These are phyloP conservation scores for Napeogenes inachia DNA, from an alignment of 2,888 invertebrate species.

Conservation along the genomic window DNA sequence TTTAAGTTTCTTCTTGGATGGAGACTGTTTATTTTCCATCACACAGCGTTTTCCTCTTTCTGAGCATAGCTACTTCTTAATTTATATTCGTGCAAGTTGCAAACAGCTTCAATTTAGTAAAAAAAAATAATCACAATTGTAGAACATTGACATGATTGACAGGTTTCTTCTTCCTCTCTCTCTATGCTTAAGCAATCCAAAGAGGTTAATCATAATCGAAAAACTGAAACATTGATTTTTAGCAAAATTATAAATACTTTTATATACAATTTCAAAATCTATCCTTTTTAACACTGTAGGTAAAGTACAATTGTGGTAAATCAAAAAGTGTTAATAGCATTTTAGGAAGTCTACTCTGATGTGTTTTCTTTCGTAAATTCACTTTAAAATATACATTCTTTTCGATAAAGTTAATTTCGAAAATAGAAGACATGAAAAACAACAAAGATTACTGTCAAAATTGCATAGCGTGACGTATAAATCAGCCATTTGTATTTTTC, in stretches of 20 bases:
- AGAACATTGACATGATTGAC: slow-evolving; percentile 2
- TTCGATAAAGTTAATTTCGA: slow-evolving; percentile 44
- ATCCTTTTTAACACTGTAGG: background rate
- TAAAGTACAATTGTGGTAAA: background rate
- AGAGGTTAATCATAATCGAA: background rate
- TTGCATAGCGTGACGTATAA: slow-evolving; percentile 61
- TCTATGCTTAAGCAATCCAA: background rate
- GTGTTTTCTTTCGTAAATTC: background rate
- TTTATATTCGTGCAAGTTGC: slow-evolving; percentile 3
- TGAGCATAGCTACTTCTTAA: slow-evolving; percentile 54
- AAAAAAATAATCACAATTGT: slow-evolving; percentile 2
- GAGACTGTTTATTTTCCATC: slow-evolving; percentile 71
- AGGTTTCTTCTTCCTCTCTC: slow-evolving; percentile 1
- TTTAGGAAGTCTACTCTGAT: background rate
- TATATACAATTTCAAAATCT: background rate
- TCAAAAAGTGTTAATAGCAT: background rate
- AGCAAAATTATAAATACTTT: background rate
- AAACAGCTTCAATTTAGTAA: slow-evolving; percentile 20
- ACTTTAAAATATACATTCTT: slow-evolving; percentile 32
- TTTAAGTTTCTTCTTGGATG: slow-evolving; percentile 62
- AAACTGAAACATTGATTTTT: background rate
- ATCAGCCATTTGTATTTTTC: slow-evolving; percentile 51
- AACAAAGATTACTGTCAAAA: slow-evolving; percentile 62
- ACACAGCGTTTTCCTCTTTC: slow-evolving; percentile 68
- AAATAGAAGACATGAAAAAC: slow-evolving; percentile 59